Evolutionary conservation across 2,888 invertebrate species (phyloP).

Genomic region (Cryptocheilus praepositus): DNA sequence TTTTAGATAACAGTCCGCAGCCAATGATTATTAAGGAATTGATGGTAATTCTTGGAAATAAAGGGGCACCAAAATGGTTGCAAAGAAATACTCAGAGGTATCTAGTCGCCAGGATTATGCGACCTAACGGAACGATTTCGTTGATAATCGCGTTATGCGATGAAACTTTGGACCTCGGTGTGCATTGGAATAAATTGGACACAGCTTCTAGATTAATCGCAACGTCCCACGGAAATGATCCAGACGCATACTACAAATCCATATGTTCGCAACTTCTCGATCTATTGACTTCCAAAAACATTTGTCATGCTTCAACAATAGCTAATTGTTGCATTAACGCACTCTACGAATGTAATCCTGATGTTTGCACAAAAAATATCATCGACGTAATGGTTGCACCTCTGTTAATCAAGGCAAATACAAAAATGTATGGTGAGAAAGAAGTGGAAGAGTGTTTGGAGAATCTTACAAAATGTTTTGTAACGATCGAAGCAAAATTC

Average conservation of each 20-base stretch:
- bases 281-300: constrained; percentile 73
- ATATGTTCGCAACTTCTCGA: constrained; percentile 74
- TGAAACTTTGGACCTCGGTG: constrained; percentile 77
- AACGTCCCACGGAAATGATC: constrained; percentile 75
- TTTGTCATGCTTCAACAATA: constrained; percentile 74
- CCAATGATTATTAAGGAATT: constrained; percentile 82
- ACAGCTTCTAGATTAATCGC: constrained; percentile 80
- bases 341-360: constrained; percentile 76
- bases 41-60: constrained; percentile 79
- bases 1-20: constrained; percentile 79
- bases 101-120: constrained; percentile 79
- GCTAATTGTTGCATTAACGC: constrained; percentile 78
- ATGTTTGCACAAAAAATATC: constrained; percentile 72
- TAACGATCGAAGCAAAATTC: constrained; percentile 64
- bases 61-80: constrained; percentile 80
- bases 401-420: constrained; percentile 45
- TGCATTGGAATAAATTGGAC: constrained; percentile 82
- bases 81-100: constrained; percentile 79
- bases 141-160: constrained; percentile 82
- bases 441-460: constrained; percentile 68
- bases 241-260: constrained; percentile 76
- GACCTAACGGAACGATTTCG: constrained; percentile 80
- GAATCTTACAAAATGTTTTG: constrained; percentile 68
- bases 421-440: constrained; percentile 9
- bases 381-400: constrained; percentile 68